Evolutionary conservation across 2,888 invertebrate species (phyloP).

Genomic region (Digitonthophagus gazella): DNA sequence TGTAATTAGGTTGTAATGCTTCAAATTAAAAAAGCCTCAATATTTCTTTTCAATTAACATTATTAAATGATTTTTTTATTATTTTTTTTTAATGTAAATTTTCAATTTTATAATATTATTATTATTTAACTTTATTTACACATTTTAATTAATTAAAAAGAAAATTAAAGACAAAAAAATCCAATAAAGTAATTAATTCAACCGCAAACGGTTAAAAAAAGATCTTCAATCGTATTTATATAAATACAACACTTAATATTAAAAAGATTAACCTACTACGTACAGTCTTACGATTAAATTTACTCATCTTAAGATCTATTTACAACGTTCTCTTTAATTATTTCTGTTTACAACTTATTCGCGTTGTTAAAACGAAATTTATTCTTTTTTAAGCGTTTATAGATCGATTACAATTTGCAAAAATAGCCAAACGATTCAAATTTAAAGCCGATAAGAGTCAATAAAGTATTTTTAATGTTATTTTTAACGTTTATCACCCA

Average conservation of each 20-base stretch:
- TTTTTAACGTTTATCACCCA: background rate
- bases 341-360: background rate
- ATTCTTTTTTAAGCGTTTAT: no score
- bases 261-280: slow-evolving; percentile 32
- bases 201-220: background rate
- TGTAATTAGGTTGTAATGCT: no score
- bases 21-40: no score
- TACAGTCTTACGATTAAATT: slow-evolving; percentile 38
- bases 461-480: background rate
- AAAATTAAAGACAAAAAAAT: no score
- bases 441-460: slow-evolving; percentile 5
- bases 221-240: background rate
- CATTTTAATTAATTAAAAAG: no score
- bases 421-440: background rate
- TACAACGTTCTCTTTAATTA: slow-evolving; percentile 28
- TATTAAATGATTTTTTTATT: no score
- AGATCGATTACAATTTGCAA: slow-evolving; percentile 7
- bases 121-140: no score
- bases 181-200: no score
- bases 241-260: slow-evolving; percentile 16
- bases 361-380: background rate
- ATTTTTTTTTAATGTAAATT: no score
- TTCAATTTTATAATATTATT: no score
- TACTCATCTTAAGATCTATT: slow-evolving; percentile 36
- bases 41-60: no score